Evolutionary conservation across 2,888 invertebrate species (phyloP).

Genomic region (Abscondita cerata): DNA sequence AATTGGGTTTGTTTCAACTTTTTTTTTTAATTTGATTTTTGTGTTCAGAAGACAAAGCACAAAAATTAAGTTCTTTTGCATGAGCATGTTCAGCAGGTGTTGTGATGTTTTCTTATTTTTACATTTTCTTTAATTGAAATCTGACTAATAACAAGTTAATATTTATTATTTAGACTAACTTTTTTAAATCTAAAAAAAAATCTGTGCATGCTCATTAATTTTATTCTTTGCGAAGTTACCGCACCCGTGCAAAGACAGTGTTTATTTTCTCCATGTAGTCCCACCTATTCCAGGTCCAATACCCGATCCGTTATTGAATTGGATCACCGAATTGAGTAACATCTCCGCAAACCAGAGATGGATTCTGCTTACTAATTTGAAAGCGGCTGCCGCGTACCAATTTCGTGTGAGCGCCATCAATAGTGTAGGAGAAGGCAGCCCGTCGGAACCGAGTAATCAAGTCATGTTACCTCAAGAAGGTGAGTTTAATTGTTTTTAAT

Average conservation of each 20-base stretch:
- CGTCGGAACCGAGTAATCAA: constrained; percentile 88
- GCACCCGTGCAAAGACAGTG: too few relatives aligned
- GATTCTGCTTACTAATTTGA: constrained; percentile 82
- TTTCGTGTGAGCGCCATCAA: constrained; percentile 97
- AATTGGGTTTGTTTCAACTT: constrained; percentile 70
- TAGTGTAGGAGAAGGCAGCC: constrained; percentile 92
- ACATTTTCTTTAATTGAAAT: not conserved
- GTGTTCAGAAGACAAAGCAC: constrained; percentile 36
- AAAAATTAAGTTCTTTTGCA: constrained; percentile 38
- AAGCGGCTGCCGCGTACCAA: constrained; percentile 95
- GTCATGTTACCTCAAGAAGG: constrained; percentile 96
- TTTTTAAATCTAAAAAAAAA: too few relatives aligned
- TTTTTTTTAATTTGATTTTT: constrained; percentile 49
- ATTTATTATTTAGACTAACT: too few relatives aligned
- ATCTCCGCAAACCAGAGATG: constrained; percentile 81
- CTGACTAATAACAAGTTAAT: too few relatives aligned
- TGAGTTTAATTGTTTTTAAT: constrained; percentile 59
- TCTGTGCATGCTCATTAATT: constrained; percentile 32
- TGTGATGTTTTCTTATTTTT: too few relatives aligned
- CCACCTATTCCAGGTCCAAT: constrained; percentile 76
- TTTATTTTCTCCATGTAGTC: constrained; percentile 52
- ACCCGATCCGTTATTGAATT: constrained; percentile 84
- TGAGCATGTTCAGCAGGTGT: constrained; percentile 37
- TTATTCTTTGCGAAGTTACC: not conserved
- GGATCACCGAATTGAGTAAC: constrained; percentile 88